Evolutionary conservation across 2,888 invertebrate genomes (phyloP).

Genomic region (Serripes groenlandicus): DNA sequence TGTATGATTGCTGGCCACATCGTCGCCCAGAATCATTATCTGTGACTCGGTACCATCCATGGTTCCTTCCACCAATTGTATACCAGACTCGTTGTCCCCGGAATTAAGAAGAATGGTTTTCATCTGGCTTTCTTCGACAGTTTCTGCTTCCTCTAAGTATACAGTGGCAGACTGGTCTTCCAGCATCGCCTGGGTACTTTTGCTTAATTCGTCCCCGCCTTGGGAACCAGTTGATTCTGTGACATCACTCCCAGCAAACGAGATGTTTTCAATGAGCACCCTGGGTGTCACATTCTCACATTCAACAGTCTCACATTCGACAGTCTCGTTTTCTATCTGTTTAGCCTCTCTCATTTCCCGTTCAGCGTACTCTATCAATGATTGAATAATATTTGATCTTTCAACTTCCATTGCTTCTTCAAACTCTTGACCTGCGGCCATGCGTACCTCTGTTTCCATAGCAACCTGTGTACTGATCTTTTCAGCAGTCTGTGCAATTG

Average conservation of each 20-base stretch:
- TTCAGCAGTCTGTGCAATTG: neutral
- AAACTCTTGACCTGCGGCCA: neutral
- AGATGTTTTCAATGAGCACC: neutral
- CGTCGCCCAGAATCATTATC: slow-evolving; percentile 1
- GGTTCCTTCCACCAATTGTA: neutral
- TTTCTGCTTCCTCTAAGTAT: slow-evolving; percentile 3
- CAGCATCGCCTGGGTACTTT: neutral
- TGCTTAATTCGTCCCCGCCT: neutral
- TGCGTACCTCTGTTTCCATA: slow-evolving; percentile 6
- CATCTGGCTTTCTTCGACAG: slow-evolving; percentile 8
- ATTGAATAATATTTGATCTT: slow-evolving; percentile 38
- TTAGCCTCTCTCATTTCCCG: slow-evolving; percentile 16
- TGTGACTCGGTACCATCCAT: neutral
- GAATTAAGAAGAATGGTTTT: neutral
- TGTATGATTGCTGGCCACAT: neutral
- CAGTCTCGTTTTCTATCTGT: neutral
- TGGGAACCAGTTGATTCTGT: neutral
- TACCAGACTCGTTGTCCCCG: neutral
- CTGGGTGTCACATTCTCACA: neutral
- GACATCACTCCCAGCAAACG: neutral
- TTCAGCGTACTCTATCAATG: slow-evolving; percentile 53
- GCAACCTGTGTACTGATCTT: neutral
- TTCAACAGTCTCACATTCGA: too few species aligned
- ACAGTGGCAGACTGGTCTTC: slow-evolving; percentile 3
- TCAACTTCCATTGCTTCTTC: slow-evolving; percentile 24